phyloP scores from a whole-genome alignment of 2,888 invertebrate species.

The Cryptophagus acutangulus region DNA sequence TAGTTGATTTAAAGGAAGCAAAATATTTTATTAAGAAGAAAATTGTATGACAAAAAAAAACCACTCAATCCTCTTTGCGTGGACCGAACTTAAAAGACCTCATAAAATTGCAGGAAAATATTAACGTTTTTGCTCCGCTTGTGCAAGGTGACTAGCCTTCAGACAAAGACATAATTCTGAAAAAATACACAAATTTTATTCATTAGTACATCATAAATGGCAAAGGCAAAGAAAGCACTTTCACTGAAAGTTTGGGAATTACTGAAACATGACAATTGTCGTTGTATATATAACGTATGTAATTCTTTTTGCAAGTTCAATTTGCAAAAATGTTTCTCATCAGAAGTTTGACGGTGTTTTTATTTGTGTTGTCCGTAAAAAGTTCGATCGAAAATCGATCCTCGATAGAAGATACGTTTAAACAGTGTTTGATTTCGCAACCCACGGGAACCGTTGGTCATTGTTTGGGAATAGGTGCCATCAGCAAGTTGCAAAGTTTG shows the following conservation, averaged over 20 bases:
- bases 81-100: too few relatives aligned
- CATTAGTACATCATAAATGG: too few relatives aligned
- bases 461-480: conserved; percentile 66
- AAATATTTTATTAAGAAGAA: too few relatives aligned
- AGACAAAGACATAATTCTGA: conserved; percentile 23
- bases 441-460: conserved; percentile 51
- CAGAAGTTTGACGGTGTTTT: conserved; percentile 5
- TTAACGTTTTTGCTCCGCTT: too few relatives aligned
- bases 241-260: conserved; percentile 33
- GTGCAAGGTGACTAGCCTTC: conserved; percentile 4
- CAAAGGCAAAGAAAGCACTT: conserved; percentile 35
- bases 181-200: conserved; percentile 24
- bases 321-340: conserved; percentile 26
- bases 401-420: conserved; percentile 34
- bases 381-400: conserved; percentile 14
- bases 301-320: conserved; percentile 27
- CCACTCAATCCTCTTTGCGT: too few relatives aligned
- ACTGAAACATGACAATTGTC: conserved; percentile 32
- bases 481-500: conserved; percentile 60
- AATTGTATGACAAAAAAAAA: too few relatives aligned
- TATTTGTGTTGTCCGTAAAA: conserved; percentile 13
- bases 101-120: too few relatives aligned
- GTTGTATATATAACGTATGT: conserved; percentile 30
- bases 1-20: too few relatives aligned
- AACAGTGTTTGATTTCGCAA: conserved; percentile 49